A percentile compares a stretch with the other conserved stretches of the same genome.
Evolutionary conservation across 1,140 invertebrate genomes (phyloP).

Genomic region (Nephotettix cincticeps): DNA sequence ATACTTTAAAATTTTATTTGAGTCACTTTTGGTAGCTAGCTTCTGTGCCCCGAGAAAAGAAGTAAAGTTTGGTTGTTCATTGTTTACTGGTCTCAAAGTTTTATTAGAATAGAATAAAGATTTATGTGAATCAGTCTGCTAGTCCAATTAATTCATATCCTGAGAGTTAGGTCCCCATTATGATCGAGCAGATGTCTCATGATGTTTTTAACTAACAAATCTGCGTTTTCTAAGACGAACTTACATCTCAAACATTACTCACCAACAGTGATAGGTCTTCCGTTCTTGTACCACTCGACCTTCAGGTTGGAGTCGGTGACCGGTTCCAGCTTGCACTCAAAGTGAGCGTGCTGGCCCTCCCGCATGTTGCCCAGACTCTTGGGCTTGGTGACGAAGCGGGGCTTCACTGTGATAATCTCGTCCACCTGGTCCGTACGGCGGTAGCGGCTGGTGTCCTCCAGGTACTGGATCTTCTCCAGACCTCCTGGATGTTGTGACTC

Average conservation of each 20-base stretch:
- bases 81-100: too few species aligned
- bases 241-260: slow-evolving; percentile 42
- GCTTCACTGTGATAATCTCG: slow-evolving; percentile 78
- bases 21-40: too few species aligned
- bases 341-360: slow-evolving; percentile 93
- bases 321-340: slow-evolving; percentile 97
- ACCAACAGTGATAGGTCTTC: slow-evolving; percentile 80
- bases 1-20: too few species aligned
- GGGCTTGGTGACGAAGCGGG: slow-evolving; percentile 80
- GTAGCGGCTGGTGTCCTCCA: slow-evolving; percentile 85
- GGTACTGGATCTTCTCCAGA: slow-evolving; percentile 85
- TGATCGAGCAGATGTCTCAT: too few species aligned
- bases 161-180: too few species aligned
- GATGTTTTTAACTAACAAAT: too few species aligned
- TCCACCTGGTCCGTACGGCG: slow-evolving; percentile 79
- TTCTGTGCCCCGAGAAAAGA: too few species aligned
- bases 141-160: too few species aligned
- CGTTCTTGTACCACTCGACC: slow-evolving; percentile 94
- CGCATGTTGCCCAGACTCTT: slow-evolving; percentile 80
- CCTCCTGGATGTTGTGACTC: slow-evolving; percentile 86
- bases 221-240: too few species aligned
- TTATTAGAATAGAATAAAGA: too few species aligned
- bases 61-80: too few species aligned
- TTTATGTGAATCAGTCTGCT: too few species aligned
- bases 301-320: slow-evolving; percentile 91